These are phyloP conservation scores for Drosophila anomalata DNA, from an alignment of 2,888 invertebrate species.

Conservation along the genomic window DNA sequence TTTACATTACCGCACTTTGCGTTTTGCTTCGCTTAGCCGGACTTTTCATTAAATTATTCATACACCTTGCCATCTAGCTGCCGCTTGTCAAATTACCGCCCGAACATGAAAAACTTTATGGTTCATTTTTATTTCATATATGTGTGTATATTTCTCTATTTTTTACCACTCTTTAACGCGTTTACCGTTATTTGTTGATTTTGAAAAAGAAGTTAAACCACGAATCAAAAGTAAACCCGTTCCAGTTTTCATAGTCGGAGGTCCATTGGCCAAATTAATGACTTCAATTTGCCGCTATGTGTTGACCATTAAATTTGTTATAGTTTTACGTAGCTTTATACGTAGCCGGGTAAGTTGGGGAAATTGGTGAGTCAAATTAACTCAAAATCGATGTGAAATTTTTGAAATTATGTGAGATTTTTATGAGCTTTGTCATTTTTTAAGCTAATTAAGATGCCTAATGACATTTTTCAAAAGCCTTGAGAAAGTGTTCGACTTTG, in stretches of 20 bases:
- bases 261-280: constrained; percentile 55
- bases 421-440: constrained; percentile 6
- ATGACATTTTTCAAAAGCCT: constrained; percentile 13
- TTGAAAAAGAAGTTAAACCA: constrained; percentile 13
- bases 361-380: constrained; percentile 24
- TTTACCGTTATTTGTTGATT: constrained; percentile 51
- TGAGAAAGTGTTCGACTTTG: constrained; percentile 10
- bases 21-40: constrained; percentile 31
- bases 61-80: constrained; percentile 42
- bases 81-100: constrained; percentile 54
- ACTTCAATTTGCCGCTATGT: constrained; percentile 57
- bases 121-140: constrained; percentile 32
- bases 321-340: constrained; percentile 34
- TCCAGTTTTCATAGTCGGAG: constrained; percentile 33
- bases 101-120: constrained; percentile 51
- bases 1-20: constrained; percentile 31
- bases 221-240: constrained; percentile 46
- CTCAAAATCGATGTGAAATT: constrained; percentile 27
- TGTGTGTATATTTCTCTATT: background rate
- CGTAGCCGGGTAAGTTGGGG: constrained; percentile 9
- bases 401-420: background rate
- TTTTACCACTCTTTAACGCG: constrained; percentile 14
- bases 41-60: constrained; percentile 44
- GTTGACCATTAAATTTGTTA: constrained; percentile 51
- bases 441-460: background rate